Base-by-base conservation (phyloP, 2,113 vertebrate genomes). In the Chiloscyllium plagiosum region DNA sequence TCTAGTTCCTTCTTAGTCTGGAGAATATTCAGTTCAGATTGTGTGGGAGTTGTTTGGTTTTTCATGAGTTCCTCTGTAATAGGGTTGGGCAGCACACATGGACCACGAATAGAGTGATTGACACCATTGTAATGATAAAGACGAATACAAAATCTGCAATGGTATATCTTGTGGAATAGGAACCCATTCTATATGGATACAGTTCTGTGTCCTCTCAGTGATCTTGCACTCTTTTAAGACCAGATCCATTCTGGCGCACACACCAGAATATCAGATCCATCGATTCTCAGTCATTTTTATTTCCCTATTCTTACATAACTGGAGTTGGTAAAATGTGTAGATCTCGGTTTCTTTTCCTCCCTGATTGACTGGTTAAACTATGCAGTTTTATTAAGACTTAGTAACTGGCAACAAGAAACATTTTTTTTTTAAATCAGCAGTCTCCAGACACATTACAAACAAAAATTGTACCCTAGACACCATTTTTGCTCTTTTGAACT, bases 401-500 rank as follows among this genome's bases (percentile, higher is more conserved):
- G 13, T 76, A 52, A 95, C 47, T 72, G 68, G 94, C 69, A 95
- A 95, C 69, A 70, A 72, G 10, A 72, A 95, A 29, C 12, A 47
- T 94, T 42, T 69, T 68, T 68, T 69, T 24, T 26, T 13, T 50
- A 52, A 95, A 72, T 52, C 69, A 95, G 69, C 69, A 95, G 69
- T 95, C 92, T 47, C 92, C 42, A 37, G 65, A n/a, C 92, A 94
- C 66, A 94, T 68, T 94, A 94, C 92, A 94, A 94, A 94, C 68
- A 26, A 42, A 24, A 94, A 69, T 94, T 70, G n/a, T 94, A 94
- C 87, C 87, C 87, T 33, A 61, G 87, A 33, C 87, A 61, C 92
- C 42, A 47, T 47, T 69, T 69, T 47, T 72, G 42, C 47, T 50
- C 72, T 95, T 47, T 72, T 76, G 69, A 95, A 70, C 69, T 68